phyloP scores from a whole-genome alignment of 1,140 invertebrate genomes.

The Papilio polyxenes region DNA sequence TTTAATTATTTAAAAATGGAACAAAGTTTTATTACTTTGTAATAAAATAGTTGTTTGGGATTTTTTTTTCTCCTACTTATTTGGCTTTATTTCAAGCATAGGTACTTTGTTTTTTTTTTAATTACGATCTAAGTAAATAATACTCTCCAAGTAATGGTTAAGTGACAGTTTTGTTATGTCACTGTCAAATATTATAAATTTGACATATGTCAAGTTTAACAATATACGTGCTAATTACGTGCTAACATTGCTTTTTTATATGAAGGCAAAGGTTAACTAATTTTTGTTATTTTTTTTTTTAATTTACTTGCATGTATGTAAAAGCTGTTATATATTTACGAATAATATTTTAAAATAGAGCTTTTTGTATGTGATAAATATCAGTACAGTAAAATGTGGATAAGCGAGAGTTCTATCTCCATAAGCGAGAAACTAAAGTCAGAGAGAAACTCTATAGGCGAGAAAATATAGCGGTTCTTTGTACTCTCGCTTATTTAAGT shows the following conservation, averaged over 20 bases:
- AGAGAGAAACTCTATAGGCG: too few species aligned
- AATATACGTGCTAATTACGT: not conserved
- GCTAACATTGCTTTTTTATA: constrained; percentile 27
- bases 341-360: not conserved
- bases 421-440: too few species aligned
- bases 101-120: too few species aligned
- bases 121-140: constrained; percentile 22
- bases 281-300: not conserved
- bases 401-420: too few species aligned
- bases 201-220: constrained; percentile 30
- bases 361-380: too few species aligned
- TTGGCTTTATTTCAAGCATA: too few species aligned
- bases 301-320: not conserved
- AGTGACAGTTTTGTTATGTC: not conserved
- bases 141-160: not conserved
- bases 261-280: constrained; percentile 21
- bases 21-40: too few species aligned
- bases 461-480: too few species aligned
- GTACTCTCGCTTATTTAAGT: too few species aligned
- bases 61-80: not conserved
- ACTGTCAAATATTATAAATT: not conserved
- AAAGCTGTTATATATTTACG: not conserved
- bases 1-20: too few species aligned
- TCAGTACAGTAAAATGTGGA: too few species aligned
- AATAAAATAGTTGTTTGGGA: not conserved